Conservation (phyloP, 2,113 vertebrate genomes). For the Excalfactoria chinensis region DNA sequence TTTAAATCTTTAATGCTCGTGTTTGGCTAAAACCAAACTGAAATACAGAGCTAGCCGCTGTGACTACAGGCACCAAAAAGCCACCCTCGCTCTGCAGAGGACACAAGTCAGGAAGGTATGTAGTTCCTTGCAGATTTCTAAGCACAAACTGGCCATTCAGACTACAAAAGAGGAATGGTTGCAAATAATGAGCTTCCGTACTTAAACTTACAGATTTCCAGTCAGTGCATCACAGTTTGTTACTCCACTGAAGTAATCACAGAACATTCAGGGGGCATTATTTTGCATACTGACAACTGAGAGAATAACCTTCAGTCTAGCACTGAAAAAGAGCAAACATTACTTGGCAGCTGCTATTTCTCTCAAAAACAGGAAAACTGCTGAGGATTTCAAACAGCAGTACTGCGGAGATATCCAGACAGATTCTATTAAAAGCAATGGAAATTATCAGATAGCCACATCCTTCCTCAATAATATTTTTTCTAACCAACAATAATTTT, state of each 20-base stretch:
- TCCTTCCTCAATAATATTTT: background rate
- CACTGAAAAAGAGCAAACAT: background rate
- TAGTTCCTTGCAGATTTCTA: fast-evolving
- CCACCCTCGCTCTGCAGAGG: background rate
- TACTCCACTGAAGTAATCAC: background rate
- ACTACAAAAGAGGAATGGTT: background rate
- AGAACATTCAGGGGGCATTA: fast-evolving
- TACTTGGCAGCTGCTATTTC: fast-evolving
- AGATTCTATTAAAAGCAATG: background rate
- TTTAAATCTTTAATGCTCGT: background rate
- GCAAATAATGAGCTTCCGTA: background rate
- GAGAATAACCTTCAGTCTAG: background rate
- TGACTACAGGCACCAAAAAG: background rate
- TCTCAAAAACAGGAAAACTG: background rate
- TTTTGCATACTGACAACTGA: background rate
- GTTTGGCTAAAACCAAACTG: background rate
- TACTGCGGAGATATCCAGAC: background rate
- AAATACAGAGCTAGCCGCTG: background rate
- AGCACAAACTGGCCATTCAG: background rate
- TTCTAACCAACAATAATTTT: background rate
- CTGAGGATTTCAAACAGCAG: background rate
- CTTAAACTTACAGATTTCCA: background rate
- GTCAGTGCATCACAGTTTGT: fast-evolving
- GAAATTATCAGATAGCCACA: background rate
- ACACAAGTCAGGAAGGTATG: fast-evolving